A percentile compares a stretch with the other conserved stretches of the same genome.
Evolutionary conservation across 2,797 vertebrate species (phyloP).

Genomic region (Podarcis lilfordi): DNA sequence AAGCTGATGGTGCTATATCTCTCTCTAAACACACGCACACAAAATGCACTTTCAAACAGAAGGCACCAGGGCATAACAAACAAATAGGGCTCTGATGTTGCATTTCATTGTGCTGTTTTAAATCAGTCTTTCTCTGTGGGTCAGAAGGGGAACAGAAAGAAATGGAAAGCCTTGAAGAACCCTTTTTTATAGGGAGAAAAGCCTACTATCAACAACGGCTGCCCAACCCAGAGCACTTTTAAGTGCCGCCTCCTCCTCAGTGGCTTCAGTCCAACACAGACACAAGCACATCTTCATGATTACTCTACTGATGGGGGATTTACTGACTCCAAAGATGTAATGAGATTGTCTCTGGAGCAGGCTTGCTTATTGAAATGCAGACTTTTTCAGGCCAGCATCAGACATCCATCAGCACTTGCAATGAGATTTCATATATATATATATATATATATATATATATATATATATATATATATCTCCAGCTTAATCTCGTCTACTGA

Average conservation of each 20-base stretch:
- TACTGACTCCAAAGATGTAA: slow-evolving; percentile 15
- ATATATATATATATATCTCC: too few relatives aligned
- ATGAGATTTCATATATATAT: not conserved
- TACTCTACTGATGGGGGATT: slow-evolving; percentile 27
- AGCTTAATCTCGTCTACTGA: not conserved
- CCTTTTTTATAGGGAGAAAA: slow-evolving; percentile 19
- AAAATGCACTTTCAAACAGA: not conserved
- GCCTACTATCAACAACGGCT: not conserved
- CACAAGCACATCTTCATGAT: slow-evolving; percentile 32
- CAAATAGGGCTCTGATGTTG: not conserved
- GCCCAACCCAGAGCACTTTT: slow-evolving; percentile 40
- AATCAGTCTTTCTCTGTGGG: slow-evolving; percentile 40
- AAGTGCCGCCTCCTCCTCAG: not conserved
- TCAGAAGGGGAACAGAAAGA: slow-evolving; percentile 47
- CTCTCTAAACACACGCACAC: not conserved
- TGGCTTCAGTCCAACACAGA: slow-evolving; percentile 32
- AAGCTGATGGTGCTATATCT: not conserved
- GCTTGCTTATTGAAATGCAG: slow-evolving; percentile 22
- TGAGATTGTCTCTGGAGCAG: slow-evolving; percentile 40
- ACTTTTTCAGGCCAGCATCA: slow-evolving; percentile 6
- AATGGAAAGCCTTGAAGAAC: slow-evolving; percentile 38
- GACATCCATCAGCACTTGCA: slow-evolving; percentile 2
- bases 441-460: too few relatives aligned
- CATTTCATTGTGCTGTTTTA: slow-evolving; percentile 46
- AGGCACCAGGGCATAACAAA: not conserved